Conservation (phyloP, 2,113 vertebrate genomes). For the Dicrurus megarhynchus region DNA sequence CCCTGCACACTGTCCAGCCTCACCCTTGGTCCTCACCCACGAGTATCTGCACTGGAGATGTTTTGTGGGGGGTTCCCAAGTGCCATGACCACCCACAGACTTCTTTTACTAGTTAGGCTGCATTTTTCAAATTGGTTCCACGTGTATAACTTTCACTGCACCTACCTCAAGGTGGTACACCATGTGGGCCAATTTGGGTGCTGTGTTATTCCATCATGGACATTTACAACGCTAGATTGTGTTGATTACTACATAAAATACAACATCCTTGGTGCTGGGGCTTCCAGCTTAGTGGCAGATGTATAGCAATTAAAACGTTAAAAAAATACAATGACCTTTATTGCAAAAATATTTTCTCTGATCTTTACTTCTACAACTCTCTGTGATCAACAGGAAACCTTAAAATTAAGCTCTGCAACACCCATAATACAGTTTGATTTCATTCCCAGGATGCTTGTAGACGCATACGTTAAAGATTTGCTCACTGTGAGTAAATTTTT, state of each 20-base stretch:
- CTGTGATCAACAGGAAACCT: background rate
- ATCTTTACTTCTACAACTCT: background rate
- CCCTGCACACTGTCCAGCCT: background rate
- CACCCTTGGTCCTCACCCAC: background rate
- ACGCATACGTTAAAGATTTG: background rate
- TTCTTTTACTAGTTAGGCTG: background rate
- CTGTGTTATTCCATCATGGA: background rate
- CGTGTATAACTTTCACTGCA: background rate
- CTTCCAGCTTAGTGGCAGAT: background rate
- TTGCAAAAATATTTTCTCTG: background rate
- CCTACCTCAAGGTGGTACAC: background rate
- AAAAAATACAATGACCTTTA: slow-evolving; percentile 37
- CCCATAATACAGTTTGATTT: background rate
- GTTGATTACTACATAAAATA: background rate
- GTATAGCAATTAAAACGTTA: background rate
- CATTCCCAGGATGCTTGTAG: background rate
- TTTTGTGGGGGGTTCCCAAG: background rate
- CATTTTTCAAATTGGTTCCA: background rate
- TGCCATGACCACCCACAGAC: background rate
- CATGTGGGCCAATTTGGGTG: background rate
- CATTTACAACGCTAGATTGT: background rate
- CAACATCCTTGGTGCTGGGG: background rate
- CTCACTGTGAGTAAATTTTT: background rate
- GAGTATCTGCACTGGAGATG: background rate
- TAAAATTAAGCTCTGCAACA: background rate